Evolutionary conservation across 2,113 vertebrate species (phyloP).

Genomic region (Gasterosteus aculeatus): DNA sequence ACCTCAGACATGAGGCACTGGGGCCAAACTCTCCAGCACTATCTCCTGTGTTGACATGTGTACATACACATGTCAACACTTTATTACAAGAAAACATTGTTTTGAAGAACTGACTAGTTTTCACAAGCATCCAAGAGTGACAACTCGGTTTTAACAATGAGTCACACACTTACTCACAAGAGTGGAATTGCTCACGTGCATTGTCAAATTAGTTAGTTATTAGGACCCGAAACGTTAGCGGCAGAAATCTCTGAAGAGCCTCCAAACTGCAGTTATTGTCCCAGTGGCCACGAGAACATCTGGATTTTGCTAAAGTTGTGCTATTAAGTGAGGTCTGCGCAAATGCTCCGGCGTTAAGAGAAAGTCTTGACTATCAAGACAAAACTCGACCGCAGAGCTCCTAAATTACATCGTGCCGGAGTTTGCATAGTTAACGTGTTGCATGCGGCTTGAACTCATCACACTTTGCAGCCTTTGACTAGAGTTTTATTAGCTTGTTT

Average conservation of each 20-base stretch:
- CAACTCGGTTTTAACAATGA: background rate
- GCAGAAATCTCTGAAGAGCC: background rate
- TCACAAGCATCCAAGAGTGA: background rate
- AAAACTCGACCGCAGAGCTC: accelerated
- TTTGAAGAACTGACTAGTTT: background rate
- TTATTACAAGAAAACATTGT: background rate
- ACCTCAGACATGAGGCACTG: background rate
- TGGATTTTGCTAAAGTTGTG: background rate
- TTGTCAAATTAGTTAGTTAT: background rate
- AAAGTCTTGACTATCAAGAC: no score
- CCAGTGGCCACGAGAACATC: background rate
- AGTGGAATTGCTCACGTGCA: background rate
- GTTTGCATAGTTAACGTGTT: background rate
- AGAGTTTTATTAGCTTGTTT: constrained; percentile 16
- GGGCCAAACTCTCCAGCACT: background rate
- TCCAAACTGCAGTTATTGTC: background rate
- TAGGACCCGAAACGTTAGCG: background rate
- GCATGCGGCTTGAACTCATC: background rate
- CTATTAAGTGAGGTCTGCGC: background rate
- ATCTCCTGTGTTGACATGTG: background rate
- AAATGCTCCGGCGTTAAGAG: background rate
- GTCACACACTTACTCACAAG: background rate
- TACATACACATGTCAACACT: constrained; percentile 8
- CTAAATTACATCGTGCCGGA: background rate
- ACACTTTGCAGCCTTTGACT: constrained; percentile 15